Evolutionary conservation across 1,140 invertebrate species (phyloP).

Genomic region (Scaptomyza pallida): DNA sequence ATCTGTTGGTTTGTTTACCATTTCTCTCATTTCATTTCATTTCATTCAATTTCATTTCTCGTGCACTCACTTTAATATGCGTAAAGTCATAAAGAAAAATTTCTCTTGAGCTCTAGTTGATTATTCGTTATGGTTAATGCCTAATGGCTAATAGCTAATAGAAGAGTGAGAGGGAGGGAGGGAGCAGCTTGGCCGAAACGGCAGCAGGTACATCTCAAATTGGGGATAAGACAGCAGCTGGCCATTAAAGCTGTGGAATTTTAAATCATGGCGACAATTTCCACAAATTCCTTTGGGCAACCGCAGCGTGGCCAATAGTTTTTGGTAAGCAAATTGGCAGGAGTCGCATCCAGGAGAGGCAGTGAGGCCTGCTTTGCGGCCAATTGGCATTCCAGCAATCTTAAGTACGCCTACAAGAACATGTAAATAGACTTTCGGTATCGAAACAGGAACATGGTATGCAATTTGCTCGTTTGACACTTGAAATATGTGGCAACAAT

Average conservation of each 20-base stretch:
- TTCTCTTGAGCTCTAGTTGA: slow-evolving; percentile 43
- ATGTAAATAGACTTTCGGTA: slow-evolving; percentile 84
- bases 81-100: slow-evolving; percentile 57
- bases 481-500: slow-evolving; percentile 83
- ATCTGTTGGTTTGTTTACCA: slow-evolving; percentile 69
- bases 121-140: slow-evolving; percentile 61
- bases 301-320: slow-evolving; percentile 39
- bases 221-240: slow-evolving; percentile 8
- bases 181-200: slow-evolving; percentile 31
- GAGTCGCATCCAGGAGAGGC: slow-evolving; percentile 35
- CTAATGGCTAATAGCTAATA: neutral
- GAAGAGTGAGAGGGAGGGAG: slow-evolving; percentile 1
- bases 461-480: slow-evolving; percentile 84
- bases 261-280: slow-evolving; percentile 84
- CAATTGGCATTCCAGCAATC: slow-evolving; percentile 75
- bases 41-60: slow-evolving; percentile 32
- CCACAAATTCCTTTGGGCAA: slow-evolving; percentile 47
- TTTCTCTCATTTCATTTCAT: slow-evolving; percentile 53
- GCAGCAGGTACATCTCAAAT: slow-evolving; percentile 56
- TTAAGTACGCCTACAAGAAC: slow-evolving; percentile 84
- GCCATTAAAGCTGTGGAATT: slow-evolving; percentile 52
- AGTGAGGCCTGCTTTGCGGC: slow-evolving; percentile 2
- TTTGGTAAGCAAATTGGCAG: slow-evolving; percentile 69
- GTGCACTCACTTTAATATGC: slow-evolving; percentile 53
- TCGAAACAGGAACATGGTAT: slow-evolving; percentile 75